Evolutionary conservation across 1,140 invertebrate genomes (phyloP), one percentile per base, ranked within the genome.

Genomic region (Chrysomallon squamiferum): DNA sequence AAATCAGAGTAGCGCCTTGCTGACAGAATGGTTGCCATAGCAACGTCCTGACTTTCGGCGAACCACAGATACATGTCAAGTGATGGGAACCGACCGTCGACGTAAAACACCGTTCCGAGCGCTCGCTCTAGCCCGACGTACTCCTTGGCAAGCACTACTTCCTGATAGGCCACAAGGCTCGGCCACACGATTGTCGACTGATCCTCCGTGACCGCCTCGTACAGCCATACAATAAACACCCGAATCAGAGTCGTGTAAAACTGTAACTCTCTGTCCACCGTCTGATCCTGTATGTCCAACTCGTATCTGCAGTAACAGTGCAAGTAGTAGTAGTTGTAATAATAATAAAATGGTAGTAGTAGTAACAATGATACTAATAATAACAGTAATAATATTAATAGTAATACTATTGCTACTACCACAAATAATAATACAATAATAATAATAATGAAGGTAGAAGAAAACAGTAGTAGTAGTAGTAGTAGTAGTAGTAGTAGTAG

Each of bases 201-300:
- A 3, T 72, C 66, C 43, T 79, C 75, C 15, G 52, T 57, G 22
- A 76, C 70, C 9, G 72, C 65, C 20, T 66, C 66, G 45, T 74
- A 72, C 18, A 76, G 64, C 74, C 74, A 76, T 20, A 71, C 71
- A 38, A 76, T 70, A 57, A 76, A 74, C 13, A 76, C 72, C 47
- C 69, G 65, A 58, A 76, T 74, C 54, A 71, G 67, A 32, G 54
- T 66, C 11, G 74, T 66, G 64, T 76, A 76, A 20, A 69, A 65
- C 35, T 63, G 61, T 29, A 76, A 43, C 52, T 76, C 74, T 50
- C 66, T 65, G n/a, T 65, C 69, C 9, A 76, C 71, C 6, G 74
- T 74, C 47, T 71, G 67, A 38, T 76, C 71, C 45, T 71, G 54
- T 0, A 69, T 74, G 65, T 76, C 74, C 54, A 76, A 43, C 32